Percentiles rank a stretch among this genome's conserved stretches.
These are phyloP conservation scores for Psammodynastes pulverulentus DNA, from an alignment of 2,113 vertebrate species.

Conservation along the genomic window DNA sequence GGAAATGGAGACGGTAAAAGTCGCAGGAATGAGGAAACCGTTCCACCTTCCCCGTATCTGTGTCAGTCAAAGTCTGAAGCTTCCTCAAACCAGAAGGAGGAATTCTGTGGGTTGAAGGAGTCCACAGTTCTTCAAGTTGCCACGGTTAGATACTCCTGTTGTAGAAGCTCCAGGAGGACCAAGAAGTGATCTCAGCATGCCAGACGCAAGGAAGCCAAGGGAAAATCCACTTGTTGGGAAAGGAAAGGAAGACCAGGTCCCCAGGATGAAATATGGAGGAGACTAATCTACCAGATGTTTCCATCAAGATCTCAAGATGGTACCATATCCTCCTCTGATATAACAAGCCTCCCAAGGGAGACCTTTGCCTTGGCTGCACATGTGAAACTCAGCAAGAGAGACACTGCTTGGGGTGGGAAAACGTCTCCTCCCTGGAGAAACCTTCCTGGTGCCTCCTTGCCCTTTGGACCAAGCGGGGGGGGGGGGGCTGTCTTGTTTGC, in stretches of 20 bases:
- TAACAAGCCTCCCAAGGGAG: neutral
- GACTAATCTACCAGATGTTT: no score
- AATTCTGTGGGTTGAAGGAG: neutral
- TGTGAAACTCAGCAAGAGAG: neutral
- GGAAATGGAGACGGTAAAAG: neutral
- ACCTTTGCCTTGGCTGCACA: no score
- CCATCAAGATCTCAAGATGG: neutral
- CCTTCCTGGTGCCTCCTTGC: neutral
- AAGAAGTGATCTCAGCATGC: neutral
- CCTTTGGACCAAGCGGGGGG: neutral
- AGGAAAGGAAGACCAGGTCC: neutral
- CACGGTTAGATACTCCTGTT: no score
- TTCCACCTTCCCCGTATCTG: neutral
- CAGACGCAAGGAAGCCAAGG: neutral
- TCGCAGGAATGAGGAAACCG: neutral
- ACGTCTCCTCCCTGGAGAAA: neutral
- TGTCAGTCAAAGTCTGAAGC: neutral
- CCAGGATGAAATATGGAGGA: neutral
- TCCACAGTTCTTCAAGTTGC: no score
- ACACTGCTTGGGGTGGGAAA: neutral
- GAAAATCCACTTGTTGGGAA: neutral
- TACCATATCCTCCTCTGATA: neutral
- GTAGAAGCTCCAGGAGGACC: neutral
- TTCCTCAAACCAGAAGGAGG: neutral
- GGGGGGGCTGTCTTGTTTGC: neutral